phyloP scores from a whole-genome alignment of 2,113 vertebrate species.

The Tragelaphus imberbis region DNA sequence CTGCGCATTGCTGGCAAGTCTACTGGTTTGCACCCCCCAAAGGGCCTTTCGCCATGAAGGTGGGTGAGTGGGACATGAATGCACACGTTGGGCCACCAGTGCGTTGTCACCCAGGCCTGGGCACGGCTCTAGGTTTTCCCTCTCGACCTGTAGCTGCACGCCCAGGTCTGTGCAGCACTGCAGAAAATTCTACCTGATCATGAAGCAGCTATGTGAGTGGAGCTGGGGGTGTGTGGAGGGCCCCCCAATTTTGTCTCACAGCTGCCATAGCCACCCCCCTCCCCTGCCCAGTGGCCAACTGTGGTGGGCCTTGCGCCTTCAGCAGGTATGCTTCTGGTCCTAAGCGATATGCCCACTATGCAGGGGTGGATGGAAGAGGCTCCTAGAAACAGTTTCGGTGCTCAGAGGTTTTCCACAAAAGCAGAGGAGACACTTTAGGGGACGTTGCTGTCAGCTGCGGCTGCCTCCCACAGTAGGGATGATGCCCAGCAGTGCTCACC shows the following conservation, averaged over 20 bases:
- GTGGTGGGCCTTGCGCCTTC: slow-evolving; percentile 44
- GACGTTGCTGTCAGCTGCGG: too few species aligned
- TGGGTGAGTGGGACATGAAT: background rate
- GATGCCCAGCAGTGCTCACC: slow-evolving; percentile 58
- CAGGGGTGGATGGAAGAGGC: slow-evolving; percentile 11
- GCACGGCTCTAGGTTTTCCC: background rate
- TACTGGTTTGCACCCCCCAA: background rate
- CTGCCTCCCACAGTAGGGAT: slow-evolving; percentile 70
- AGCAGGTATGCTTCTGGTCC: slow-evolving; percentile 62
- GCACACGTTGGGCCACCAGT: accelerated
- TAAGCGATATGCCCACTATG: background rate
- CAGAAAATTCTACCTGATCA: background rate
- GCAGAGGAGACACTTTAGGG: background rate
- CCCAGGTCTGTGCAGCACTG: background rate
- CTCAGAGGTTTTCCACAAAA: slow-evolving; percentile 74
- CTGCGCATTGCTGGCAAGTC: accelerated
- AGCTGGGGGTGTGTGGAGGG: background rate
- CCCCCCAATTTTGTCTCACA: background rate
- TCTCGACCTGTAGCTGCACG: background rate
- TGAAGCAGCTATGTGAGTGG: too few species aligned
- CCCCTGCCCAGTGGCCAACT: background rate
- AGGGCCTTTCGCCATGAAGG: background rate
- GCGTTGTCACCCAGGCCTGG: background rate
- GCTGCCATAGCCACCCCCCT: background rate
- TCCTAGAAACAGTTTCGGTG: slow-evolving; percentile 67